phyloP scores from a whole-genome alignment of 2,113 vertebrate genomes.

The Tupaia chinensis region DNA sequence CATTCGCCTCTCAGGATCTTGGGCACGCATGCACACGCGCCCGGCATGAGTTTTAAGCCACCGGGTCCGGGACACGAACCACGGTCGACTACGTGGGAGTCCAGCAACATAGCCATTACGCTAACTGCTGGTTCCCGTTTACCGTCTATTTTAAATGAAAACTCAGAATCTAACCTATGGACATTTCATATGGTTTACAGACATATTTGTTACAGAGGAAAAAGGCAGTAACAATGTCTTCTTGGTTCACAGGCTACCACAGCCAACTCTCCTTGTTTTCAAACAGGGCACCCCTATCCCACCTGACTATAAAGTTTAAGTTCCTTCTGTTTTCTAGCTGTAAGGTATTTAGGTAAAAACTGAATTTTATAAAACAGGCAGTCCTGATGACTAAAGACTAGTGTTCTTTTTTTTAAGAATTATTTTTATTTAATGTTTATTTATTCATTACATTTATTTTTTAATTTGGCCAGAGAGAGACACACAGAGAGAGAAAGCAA shows the following conservation, averaged over 20 bases:
- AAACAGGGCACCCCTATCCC: not conserved
- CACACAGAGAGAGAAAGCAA: too few species aligned
- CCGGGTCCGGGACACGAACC: too few species aligned
- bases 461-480: too few species aligned
- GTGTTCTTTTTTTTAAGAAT: not conserved
- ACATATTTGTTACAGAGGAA: not conserved
- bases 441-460: too few species aligned
- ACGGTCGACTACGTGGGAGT: too few species aligned
- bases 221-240: not conserved
- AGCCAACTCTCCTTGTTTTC: slow-evolving; percentile 1
- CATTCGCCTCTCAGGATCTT: too few species aligned
- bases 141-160: not conserved
- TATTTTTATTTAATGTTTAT: too few species aligned
- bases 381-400: not conserved
- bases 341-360: not conserved
- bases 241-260: not conserved
- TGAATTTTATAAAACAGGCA: not conserved
- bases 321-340: not conserved
- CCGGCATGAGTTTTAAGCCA: too few species aligned
- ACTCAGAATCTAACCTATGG: not conserved
- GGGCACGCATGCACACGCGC: too few species aligned
- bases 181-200: not conserved
- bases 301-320: not conserved
- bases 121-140: not conserved
- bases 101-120: too few species aligned